Evolutionary conservation across 2,888 invertebrate species (phyloP), one percentile per base, ranked within the genome.

Genomic region (Macaria liturata): DNA sequence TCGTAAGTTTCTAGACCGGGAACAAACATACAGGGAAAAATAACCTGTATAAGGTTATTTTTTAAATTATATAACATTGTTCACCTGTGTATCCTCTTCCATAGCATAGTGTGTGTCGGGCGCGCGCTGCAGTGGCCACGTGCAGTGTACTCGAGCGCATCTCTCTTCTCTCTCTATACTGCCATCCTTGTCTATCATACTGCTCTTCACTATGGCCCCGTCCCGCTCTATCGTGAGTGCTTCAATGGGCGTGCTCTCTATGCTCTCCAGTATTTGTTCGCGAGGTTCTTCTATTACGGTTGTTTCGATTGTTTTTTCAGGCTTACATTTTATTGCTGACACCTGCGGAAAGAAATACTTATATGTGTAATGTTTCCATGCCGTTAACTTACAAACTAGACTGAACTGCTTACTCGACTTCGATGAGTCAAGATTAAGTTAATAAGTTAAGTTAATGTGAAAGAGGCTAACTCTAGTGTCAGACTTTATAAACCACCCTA

Each of bases 131-230:
- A 90, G 74, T 61, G 91, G 91, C 92, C 92, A 92, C 64, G 92
- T 85, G 78, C 87, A 88, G 75, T 92, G 91, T 63, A 92, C 92
- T 57, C 92, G 83, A 58, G 92, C 92, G 81, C 78, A 84, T 45
- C 68, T 66, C 62, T 72, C 80, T 37, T 58, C 64, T 8, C n/a
- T 9, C 3, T 42, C 42, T 8, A 42, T 9, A 3, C 9, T n/a
- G 42, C 42, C 9, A 42, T 42, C 42, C 9, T 9, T n/a, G 4
- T 42, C 42, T 42, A 42, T 4, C 42, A 42, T 9, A 4, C 4
- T 1, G 9, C 42, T 42, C 9, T 42, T n/a, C 42, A 42, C n/a
- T 4, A 42, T 42, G 4, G 42, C 9, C 8, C 6, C 9, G n/a
- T 42, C 42, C 9, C 9, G 42, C 42, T 42, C 42, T 42, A 42